These are phyloP conservation scores for Poeciliopsis occidentalis DNA, from an alignment of 2,113 vertebrate genomes.

Conservation along the genomic window DNA sequence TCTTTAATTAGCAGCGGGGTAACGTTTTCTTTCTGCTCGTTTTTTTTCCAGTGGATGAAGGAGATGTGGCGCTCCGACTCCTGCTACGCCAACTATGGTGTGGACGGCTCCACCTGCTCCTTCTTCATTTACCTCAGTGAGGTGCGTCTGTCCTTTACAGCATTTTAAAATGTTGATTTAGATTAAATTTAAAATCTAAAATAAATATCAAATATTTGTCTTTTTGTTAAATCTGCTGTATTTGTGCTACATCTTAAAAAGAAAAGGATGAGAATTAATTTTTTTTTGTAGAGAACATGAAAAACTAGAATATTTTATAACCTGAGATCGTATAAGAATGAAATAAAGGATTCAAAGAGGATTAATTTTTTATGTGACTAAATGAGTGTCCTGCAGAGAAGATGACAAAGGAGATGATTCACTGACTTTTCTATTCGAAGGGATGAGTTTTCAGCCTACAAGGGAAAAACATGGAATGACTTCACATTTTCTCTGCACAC, in stretches of 20 bases:
- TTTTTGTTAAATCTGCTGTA: no score
- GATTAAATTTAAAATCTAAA: no score
- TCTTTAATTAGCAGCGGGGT: no score
- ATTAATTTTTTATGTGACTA: constrained; percentile 57
- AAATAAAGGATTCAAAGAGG: constrained; percentile 12
- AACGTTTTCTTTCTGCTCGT: no score
- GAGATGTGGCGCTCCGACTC: constrained; percentile 98
- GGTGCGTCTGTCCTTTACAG: constrained; percentile 83
- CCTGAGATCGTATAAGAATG: constrained; percentile 21
- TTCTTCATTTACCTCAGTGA: constrained; percentile 99
- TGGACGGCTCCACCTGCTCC: constrained; percentile 94
- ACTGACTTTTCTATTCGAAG: constrained; percentile 11
- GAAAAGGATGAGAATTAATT: no score
- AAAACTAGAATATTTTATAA: constrained; percentile 11
- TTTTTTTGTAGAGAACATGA: neutral
- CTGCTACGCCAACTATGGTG: constrained; percentile 93
- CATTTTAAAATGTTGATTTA: neutral
- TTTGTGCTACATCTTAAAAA: no score
- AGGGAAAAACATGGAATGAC: constrained; percentile 25
- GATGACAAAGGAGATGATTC: constrained; percentile 18
- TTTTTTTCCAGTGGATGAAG: constrained; percentile 99
- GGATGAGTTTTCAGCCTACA: constrained; percentile 20
- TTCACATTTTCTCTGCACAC: constrained; percentile 1
- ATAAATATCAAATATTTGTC: no score
- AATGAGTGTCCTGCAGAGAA: constrained; percentile 33